These are phyloP conservation scores for Eidolon helvum DNA, from an alignment of 2,113 vertebrate genomes.

Conservation along the genomic window DNA sequence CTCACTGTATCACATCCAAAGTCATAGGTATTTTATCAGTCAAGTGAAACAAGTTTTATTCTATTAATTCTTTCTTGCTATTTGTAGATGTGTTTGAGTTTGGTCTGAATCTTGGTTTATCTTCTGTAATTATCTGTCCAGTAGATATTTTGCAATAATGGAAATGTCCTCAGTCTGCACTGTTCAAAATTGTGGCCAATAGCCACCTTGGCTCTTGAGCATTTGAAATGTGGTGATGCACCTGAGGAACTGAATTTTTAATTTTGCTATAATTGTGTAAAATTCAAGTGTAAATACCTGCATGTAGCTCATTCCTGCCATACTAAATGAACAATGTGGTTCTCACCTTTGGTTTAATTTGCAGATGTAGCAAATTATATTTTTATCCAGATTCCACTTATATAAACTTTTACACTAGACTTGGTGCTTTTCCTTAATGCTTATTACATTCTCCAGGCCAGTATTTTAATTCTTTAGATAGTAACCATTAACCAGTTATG, in stretches of 20 bases:
- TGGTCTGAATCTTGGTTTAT: neutral
- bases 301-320: neutral
- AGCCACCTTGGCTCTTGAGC: neutral
- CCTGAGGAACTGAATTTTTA: neutral
- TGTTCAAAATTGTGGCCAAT: neutral
- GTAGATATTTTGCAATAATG: neutral
- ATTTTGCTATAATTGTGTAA: neutral
- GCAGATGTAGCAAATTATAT: neutral
- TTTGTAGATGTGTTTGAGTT: neutral
- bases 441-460: neutral
- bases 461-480: neutral
- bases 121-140: neutral
- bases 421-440: neutral
- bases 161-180: neutral
- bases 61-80: neutral
- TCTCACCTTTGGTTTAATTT: neutral
- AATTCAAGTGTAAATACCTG: neutral
- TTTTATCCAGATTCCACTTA: neutral
- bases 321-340: neutral
- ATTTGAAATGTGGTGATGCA: neutral
- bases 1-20: neutral
- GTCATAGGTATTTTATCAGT: neutral
- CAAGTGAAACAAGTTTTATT: neutral
- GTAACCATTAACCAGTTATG: neutral
- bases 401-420: neutral